A percentile compares a stretch with the other conserved stretches of the same genome.
These are phyloP conservation scores for Ascaphus truei DNA, from an alignment of 2,113 vertebrate genomes.

Conservation along the genomic window DNA sequence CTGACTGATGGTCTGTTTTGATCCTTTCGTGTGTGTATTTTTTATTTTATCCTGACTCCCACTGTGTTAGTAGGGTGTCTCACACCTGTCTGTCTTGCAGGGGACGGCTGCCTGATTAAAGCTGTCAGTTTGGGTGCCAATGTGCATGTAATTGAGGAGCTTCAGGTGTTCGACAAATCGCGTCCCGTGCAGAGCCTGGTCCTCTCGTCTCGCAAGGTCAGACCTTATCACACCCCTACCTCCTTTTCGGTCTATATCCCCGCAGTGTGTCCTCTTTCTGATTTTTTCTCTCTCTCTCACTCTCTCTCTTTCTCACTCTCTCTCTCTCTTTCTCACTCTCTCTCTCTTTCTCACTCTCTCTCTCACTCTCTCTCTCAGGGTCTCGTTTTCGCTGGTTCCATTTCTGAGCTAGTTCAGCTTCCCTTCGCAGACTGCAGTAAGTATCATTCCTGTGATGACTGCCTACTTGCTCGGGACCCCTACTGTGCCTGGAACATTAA, in stretches of 20 bases:
- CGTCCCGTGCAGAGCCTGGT: slow-evolving; percentile 86
- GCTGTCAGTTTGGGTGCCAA: slow-evolving; percentile 72
- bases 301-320: too few relatives aligned
- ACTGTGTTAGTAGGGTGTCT: too few relatives aligned
- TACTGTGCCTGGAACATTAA: slow-evolving; percentile 91
- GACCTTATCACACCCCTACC: too few relatives aligned
- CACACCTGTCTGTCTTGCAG: slow-evolving; percentile 48
- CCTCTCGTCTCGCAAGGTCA: slow-evolving; percentile 80
- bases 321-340: too few relatives aligned
- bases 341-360: too few relatives aligned
- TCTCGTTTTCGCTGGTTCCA: slow-evolving; percentile 86
- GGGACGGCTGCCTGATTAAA: slow-evolving; percentile 87
- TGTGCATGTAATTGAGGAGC: slow-evolving; percentile 87
- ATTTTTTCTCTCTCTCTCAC: too few relatives aligned
- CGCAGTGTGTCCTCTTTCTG: too few relatives aligned
- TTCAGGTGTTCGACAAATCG: slow-evolving; percentile 81
- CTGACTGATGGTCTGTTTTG: too few relatives aligned
- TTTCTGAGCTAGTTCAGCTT: slow-evolving; percentile 81
- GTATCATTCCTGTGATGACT: slow-evolving; percentile 87
- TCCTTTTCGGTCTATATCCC: too few relatives aligned
- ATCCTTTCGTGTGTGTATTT: too few relatives aligned
- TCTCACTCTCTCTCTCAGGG: slow-evolving; percentile 68
- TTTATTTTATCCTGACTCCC: too few relatives aligned
- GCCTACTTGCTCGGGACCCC: slow-evolving; percentile 86
- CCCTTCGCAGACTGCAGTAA: slow-evolving; percentile 85